Conservation (phyloP, 2,113 vertebrate species). For the human (Homo sapiens) region DNA sequence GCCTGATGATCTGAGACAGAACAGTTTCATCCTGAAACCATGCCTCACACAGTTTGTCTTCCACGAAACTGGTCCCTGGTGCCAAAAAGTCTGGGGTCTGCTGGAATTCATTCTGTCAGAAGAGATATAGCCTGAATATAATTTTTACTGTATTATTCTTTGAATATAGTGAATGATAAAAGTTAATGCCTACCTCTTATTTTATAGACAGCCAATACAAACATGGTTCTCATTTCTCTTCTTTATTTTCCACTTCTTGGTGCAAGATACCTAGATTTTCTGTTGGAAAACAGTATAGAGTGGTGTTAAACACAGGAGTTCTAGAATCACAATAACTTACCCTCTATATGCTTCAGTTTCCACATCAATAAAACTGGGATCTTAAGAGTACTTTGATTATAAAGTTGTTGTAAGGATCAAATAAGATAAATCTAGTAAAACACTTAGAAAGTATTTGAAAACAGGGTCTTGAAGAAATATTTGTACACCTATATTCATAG, state of each 20-base stretch:
- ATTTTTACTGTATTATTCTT: not conserved
- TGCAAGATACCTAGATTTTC: not conserved
- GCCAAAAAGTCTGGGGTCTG: too few relatives aligned
- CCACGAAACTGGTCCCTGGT: too few relatives aligned
- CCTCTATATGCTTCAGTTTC: not conserved
- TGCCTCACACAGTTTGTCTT: too few relatives aligned
- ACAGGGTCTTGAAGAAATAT: not conserved
- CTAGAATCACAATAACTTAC: not conserved
- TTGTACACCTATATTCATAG: not conserved
- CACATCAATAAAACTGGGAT: not conserved
- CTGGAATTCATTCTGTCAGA: not conserved
- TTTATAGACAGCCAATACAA: not conserved
- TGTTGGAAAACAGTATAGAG: not conserved
- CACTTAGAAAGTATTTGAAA: not conserved
- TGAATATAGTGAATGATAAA: slow-evolving; percentile 4
- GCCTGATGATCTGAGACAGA: too few relatives aligned
- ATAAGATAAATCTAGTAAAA: not conserved
- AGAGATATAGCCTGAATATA: not conserved
- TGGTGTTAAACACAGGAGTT: not conserved
- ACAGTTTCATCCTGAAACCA: too few relatives aligned
- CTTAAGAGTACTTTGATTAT: not conserved
- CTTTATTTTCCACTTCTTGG: not conserved
- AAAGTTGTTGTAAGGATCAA: not conserved
- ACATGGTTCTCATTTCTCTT: not conserved
- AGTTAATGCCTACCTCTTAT: not conserved